phyloP scores from a whole-genome alignment of 2,888 invertebrate species.

The Prenolepis imparis region DNA sequence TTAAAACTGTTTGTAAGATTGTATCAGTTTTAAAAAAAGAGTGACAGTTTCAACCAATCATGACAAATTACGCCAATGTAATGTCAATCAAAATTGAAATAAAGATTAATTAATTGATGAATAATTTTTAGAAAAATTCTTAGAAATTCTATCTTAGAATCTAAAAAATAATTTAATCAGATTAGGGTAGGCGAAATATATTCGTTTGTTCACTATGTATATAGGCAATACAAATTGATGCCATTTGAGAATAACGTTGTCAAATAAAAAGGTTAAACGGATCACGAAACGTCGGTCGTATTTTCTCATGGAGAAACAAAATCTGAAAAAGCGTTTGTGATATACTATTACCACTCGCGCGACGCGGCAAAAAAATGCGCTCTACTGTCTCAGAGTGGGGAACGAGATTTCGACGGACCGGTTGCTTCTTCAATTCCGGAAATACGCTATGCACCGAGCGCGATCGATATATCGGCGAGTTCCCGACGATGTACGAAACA shows the following conservation, averaged over 20 bases:
- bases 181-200: constrained; percentile 6
- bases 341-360: constrained; percentile 18
- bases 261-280: constrained; percentile 51
- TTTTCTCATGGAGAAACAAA: constrained; percentile 25
- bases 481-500: constrained; percentile 14
- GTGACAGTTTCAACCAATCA: neutral
- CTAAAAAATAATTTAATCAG: neutral
- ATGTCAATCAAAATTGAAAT: neutral
- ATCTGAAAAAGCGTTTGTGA: constrained; percentile 37
- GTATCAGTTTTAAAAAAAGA: neutral
- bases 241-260: constrained; percentile 18
- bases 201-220: neutral
- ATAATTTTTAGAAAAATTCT: neutral
- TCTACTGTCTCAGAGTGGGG: constrained; percentile 70
- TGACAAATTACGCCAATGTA: neutral
- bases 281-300: constrained; percentile 42
- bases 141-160: neutral
- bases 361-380: constrained; percentile 49
- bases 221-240: constrained; percentile 35
- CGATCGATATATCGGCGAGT: constrained; percentile 34
- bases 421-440: constrained; percentile 30
- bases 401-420: constrained; percentile 59
- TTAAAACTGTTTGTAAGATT: neutral
- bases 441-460: constrained; percentile 7
- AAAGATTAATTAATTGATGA: neutral